Base-by-base conservation (phyloP, 2,113 vertebrate genomes). In the Phrynosoma platyrhinos region DNA sequence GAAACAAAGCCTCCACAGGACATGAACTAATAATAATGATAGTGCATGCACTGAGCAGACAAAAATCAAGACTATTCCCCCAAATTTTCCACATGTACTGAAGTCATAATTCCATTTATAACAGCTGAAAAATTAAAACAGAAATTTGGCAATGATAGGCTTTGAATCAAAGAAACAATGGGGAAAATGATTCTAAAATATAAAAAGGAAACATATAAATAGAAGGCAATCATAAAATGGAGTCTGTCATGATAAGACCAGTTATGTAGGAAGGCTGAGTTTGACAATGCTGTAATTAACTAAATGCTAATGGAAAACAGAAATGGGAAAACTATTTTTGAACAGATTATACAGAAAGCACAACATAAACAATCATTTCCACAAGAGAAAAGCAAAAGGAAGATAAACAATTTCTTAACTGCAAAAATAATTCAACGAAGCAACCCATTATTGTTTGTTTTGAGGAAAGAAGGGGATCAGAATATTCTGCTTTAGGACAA, bases 341-440 rank as follows among this genome's bases (percentile, higher is more conserved):
- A 68, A 72, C 21, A 40, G 5, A 53, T 32, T 42, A 40, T 58
- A 58, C 16, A 71, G 25, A 68, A 86, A 87, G 71, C 66, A 42
- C 14, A 42, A 30, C 18, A 79, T 32, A 69, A 68, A 79, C 47
- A 69, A 55, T 69, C 23, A 79, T 69, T 55, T 86, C 47, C 30
- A 30, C n/a, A 36, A 47, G 25, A 62, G 68, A 68, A 80, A 74
- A 18, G 9, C 66, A 74, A 52, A 62, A n/a, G 21, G 7, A 81
- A 88, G 74, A 53, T 75, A 81, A 87, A 30, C 20, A 64, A 82
- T 14, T n/a, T 68, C 16, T 85, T 9, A 75, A 75, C 25, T n/a
- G 25, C 68, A n/a, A 64, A 18, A 86, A 80, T 13, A 53, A 32
- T 64, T 82, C 58, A 82, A 75, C 20, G 66, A 76, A 82, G 6